These are phyloP conservation scores for Tetheella fluctuosa DNA, from an alignment of 2,888 invertebrate genomes.

Conservation along the genomic window DNA sequence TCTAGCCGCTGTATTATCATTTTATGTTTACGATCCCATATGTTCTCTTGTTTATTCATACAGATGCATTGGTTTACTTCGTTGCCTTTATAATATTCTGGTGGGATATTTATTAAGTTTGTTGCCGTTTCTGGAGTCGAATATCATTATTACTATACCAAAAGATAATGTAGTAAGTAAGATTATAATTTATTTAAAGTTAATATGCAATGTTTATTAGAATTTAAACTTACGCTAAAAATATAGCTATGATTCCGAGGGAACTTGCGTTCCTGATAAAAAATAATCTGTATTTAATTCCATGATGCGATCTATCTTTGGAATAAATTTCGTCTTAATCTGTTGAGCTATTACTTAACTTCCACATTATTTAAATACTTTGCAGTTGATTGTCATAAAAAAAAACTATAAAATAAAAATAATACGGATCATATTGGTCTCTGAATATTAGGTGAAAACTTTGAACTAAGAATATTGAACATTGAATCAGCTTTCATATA, in stretches of 20 bases:
- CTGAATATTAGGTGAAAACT: background rate
- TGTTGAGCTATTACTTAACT: too few species aligned
- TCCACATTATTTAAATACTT: too few species aligned
- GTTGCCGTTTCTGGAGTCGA: background rate
- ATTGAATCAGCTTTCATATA: background rate
- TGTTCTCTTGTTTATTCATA: slow-evolving; percentile 38
- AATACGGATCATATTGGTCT: background rate
- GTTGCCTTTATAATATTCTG: slow-evolving; percentile 28
- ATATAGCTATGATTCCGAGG: too few species aligned
- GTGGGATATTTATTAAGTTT: background rate
- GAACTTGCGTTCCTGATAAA: too few species aligned
- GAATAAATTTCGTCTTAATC: too few species aligned
- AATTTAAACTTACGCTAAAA: too few species aligned
- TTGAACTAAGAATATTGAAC: background rate
- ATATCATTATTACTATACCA: background rate
- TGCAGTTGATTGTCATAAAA: too few species aligned
- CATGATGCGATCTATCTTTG: too few species aligned
- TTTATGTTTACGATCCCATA: slow-evolving; percentile 45
- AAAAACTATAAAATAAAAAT: too few species aligned
- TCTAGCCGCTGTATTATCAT: slow-evolving; percentile 37
- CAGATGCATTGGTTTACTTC: slow-evolving; percentile 32
- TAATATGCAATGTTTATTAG: background rate
- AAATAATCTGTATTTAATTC: too few species aligned
- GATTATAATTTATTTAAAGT: background rate
- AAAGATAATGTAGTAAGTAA: background rate